phyloP scores from a whole-genome alignment of 2,888 invertebrate genomes.

The Lithophane socia region DNA sequence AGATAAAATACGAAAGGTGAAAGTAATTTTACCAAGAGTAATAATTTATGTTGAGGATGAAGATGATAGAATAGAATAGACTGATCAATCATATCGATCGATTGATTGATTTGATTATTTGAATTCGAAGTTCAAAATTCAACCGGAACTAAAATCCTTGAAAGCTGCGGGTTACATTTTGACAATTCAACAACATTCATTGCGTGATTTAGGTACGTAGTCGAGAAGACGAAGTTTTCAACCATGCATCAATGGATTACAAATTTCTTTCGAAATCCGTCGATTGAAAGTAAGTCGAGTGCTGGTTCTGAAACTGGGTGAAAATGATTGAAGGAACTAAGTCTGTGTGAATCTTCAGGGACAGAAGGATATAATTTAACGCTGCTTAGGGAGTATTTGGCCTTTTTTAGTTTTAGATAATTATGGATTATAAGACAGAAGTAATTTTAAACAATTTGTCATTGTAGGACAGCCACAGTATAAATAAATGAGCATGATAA shows the following conservation, averaged over 20 bases:
- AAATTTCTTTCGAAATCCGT: too few species aligned
- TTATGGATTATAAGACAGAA: neutral
- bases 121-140: neutral
- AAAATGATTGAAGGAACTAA: neutral
- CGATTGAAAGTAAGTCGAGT: too few species aligned
- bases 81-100: neutral
- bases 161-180: neutral
- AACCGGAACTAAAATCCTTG: neutral
- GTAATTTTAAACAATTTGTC: neutral
- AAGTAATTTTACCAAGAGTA: conserved; percentile 15
- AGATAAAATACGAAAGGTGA: conserved; percentile 1
- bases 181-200: too few species aligned
- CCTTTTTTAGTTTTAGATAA: neutral
- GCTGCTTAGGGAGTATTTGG: neutral
- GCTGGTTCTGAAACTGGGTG: neutral
- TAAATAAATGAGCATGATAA: conserved; percentile 7
- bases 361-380: neutral
- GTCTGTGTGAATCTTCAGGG: neutral
- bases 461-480: too few species aligned
- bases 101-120: conserved; percentile 7
- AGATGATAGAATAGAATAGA: neutral
- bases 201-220: too few species aligned
- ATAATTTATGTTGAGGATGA: conserved; percentile 6
- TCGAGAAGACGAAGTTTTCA: too few species aligned
- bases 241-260: too few species aligned